These are phyloP conservation scores for Prochilodus magdalenae DNA, from an alignment of 2,113 vertebrate species.

Conservation along the genomic window DNA sequence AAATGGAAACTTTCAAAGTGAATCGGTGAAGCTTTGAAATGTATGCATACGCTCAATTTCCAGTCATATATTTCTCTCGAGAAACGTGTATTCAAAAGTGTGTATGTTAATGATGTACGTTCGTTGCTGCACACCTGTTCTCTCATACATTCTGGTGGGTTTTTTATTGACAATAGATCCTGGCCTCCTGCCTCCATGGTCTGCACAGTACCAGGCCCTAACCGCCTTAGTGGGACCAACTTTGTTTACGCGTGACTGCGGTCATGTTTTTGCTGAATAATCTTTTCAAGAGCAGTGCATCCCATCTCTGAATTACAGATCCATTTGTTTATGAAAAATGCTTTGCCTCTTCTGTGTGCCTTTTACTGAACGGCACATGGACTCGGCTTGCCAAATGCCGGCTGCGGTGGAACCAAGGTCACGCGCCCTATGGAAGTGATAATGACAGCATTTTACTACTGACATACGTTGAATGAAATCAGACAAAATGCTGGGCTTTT, in stretches of 20 bases:
- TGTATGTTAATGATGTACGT: conserved; percentile 52
- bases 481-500: conserved; percentile 51
- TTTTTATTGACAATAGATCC: conserved; percentile 54
- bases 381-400: conserved; percentile 52
- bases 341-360: conserved; percentile 59
- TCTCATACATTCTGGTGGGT: conserved; percentile 48
- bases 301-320: conserved; percentile 51
- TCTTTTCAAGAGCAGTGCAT: conserved; percentile 58
- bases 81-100: not conserved
- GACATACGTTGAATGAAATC: conserved; percentile 56
- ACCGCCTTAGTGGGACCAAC: conserved; percentile 50
- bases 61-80: not conserved
- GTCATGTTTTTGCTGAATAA: conserved; percentile 33
- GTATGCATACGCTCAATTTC: conserved; percentile 1
- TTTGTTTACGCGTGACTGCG: conserved; percentile 69
- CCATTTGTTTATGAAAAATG: conserved; percentile 82
- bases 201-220: conserved; percentile 27
- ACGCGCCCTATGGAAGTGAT: conserved; percentile 57
- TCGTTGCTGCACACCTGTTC: conserved; percentile 54
- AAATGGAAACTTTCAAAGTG: not conserved
- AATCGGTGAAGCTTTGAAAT: conserved; percentile 19
- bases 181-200: conserved; percentile 51
- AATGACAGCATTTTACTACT: conserved; percentile 47
- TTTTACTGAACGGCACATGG: conserved; percentile 70
- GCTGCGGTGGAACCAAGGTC: conserved; percentile 50